Evolutionary conservation across 2,113 vertebrate species (phyloP), one percentile per base, ranked within the genome.

Genomic region (Numida meleagris): DNA sequence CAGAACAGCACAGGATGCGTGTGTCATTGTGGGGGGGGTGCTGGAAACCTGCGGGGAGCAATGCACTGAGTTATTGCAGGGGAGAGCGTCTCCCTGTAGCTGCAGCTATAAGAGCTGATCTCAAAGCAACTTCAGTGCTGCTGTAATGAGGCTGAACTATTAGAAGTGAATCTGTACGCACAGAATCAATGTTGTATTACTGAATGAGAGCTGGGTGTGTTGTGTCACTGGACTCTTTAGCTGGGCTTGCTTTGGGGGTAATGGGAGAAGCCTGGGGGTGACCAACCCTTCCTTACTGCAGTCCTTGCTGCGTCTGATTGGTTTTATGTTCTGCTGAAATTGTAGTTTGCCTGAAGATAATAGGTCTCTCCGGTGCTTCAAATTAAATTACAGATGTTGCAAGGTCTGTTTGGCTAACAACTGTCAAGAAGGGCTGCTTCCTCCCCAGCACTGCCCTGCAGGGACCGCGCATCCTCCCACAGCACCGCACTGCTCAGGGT

Each of bases 361-460:
- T 91, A 63, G 91, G 91, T 88, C 87, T 91, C 88, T 87, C 63
- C 91, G 83, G 87, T 68, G 85, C 91, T 91, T 57, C 84, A 91
- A 74, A 95, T 97, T 96, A 77, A 91, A 95, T 95, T 95, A 91
- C 93, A 88, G 91, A 91, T 94, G 91, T 92, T 95, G 89, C 38
- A 42, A 78, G 86, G 65, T 90, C 96, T 95, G 89, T 88, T 96
- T 51, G 23, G 91, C 81, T 82, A 74, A 68, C 0, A 20, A 0
- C 75, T 94, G 20, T 3, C 59, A 58, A 70, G 88, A n/a, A 77
- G 55, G 62, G 46, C 36, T 85, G 45, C 34, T 81, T 78, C 76
- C 20, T 82, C 33, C 61, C 62, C 6, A 0, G 77, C 73, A 63
- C 34, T 36, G 76, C 19, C 19, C 16, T 21, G 8, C 4, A 6